phyloP scores from a whole-genome alignment of 2,797 vertebrate species.

The Strix occidentalis region DNA sequence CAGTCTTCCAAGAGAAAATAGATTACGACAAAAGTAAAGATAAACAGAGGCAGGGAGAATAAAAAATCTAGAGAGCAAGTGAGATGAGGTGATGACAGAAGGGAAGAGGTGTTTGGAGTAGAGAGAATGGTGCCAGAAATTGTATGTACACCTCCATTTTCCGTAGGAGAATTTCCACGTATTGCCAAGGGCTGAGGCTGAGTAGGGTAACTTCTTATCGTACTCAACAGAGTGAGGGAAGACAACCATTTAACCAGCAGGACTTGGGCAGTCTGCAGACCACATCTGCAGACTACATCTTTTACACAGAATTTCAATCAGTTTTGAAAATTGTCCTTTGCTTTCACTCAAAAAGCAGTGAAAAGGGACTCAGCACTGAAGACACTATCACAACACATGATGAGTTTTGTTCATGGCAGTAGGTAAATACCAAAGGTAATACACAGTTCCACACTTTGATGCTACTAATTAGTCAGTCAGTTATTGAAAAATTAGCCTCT shows the following conservation, averaged over 20 bases:
- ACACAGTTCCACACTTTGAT: background rate
- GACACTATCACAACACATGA: background rate
- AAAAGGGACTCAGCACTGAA: background rate
- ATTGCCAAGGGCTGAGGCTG: background rate
- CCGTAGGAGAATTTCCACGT: background rate
- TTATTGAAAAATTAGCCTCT: conserved; percentile 40
- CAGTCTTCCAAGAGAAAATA: background rate
- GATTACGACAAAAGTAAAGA: background rate
- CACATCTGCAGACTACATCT: background rate
- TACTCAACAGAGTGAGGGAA: background rate
- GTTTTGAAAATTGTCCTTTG: background rate
- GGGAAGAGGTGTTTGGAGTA: background rate
- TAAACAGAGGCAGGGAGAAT: background rate
- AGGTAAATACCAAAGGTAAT: conserved; percentile 26
- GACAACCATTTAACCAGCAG: background rate
- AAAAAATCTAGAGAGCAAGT: background rate
- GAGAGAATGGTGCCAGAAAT: background rate
- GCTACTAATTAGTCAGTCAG: background rate
- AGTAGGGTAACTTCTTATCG: background rate
- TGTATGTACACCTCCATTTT: background rate
- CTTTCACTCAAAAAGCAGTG: background rate
- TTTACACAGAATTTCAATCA: background rate
- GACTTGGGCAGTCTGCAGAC: background rate
- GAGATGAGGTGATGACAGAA: background rate
- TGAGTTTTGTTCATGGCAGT: background rate